Evolutionary conservation across 2,888 invertebrate genomes (phyloP).

Genomic region (Unio delphinus): DNA sequence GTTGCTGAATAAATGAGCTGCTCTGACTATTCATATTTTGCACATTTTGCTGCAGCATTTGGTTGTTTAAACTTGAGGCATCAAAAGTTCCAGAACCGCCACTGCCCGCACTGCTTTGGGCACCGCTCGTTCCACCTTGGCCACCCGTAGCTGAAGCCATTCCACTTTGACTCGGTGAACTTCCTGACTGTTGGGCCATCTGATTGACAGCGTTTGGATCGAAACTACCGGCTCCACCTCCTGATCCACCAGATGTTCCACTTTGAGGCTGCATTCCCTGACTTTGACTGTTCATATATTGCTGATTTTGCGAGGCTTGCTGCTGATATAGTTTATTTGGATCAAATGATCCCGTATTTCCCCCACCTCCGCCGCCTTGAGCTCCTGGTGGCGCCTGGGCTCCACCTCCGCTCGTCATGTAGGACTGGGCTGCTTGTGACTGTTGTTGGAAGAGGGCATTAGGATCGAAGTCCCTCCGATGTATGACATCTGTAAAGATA

Average conservation of each 20-base stretch:
- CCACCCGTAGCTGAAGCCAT: background rate
- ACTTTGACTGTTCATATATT: conserved; percentile 8
- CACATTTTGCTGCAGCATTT: conserved; percentile 20
- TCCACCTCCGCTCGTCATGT: conserved; percentile 23
- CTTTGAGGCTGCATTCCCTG: conserved; percentile 13
- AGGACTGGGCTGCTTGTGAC: conserved; percentile 23
- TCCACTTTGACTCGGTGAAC: conserved; percentile 4
- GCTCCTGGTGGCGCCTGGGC: conserved; percentile 20
- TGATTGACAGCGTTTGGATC: conserved; percentile 26
- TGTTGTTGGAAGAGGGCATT: conserved; percentile 39
- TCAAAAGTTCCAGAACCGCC: conserved; percentile 8
- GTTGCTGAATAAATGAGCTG: conserved; percentile 3
- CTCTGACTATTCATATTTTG: conserved; percentile 10
- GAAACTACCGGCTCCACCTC: conserved; percentile 13
- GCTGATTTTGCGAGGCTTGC: conserved; percentile 11
- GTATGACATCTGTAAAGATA: background rate
- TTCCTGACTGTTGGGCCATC: conserved; percentile 18
- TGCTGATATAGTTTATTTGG: conserved; percentile 21
- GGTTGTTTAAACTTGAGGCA: conserved; percentile 16
- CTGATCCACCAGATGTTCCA: conserved; percentile 5
- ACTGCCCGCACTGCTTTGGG: conserved; percentile 1
- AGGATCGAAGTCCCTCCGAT: conserved; percentile 29
- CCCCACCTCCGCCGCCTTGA: conserved; percentile 7
- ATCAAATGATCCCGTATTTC: conserved; percentile 25
- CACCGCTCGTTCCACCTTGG: background rate